These are phyloP conservation scores for Siphonodentalium dalli DNA, from an alignment of 2,888 invertebrate species.

Conservation along the genomic window DNA sequence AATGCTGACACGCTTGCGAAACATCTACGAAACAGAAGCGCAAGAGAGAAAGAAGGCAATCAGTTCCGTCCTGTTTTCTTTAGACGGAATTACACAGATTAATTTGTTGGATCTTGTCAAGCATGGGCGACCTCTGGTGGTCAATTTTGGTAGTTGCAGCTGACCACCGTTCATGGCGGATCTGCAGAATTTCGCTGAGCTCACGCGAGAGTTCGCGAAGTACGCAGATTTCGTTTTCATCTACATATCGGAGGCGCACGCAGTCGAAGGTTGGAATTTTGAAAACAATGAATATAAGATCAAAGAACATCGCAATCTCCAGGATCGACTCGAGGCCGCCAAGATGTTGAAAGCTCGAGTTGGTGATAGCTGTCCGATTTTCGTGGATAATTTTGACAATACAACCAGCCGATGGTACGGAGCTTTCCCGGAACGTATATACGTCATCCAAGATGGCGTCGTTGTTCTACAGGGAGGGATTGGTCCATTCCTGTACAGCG, in stretches of 20 bases:
- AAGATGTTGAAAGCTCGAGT: constrained; percentile 20
- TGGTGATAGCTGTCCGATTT: constrained; percentile 34
- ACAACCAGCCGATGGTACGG: constrained; percentile 44
- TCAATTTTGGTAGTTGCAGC: constrained; percentile 33
- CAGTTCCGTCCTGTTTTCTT: constrained; percentile 27
- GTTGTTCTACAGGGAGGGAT: constrained; percentile 43
- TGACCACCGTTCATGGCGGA: constrained; percentile 33
- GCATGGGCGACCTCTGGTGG: constrained; percentile 23
- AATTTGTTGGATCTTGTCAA: constrained; percentile 21
- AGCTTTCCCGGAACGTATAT: constrained; percentile 48
- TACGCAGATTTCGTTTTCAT: constrained; percentile 31
- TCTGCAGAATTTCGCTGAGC: constrained; percentile 18
- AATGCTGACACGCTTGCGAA: too few species aligned
- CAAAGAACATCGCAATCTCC: constrained; percentile 31
- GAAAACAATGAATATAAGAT: constrained; percentile 30
- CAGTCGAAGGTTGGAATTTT: constrained; percentile 28
- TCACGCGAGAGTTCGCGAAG: constrained; percentile 22
- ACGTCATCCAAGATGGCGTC: constrained; percentile 40
- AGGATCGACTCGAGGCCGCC: constrained; percentile 44
- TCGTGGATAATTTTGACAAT: constrained; percentile 47
- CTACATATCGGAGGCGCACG: constrained; percentile 30
- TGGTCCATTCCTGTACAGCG: constrained; percentile 42
- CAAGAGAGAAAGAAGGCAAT: too few species aligned
- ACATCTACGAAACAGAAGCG: too few species aligned
- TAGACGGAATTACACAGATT: constrained; percentile 4